A percentile compares a stretch with the other conserved stretches of the same genome.
phyloP scores from a whole-genome alignment of 2,888 invertebrate genomes.

The Habroteleia sp. region DNA sequence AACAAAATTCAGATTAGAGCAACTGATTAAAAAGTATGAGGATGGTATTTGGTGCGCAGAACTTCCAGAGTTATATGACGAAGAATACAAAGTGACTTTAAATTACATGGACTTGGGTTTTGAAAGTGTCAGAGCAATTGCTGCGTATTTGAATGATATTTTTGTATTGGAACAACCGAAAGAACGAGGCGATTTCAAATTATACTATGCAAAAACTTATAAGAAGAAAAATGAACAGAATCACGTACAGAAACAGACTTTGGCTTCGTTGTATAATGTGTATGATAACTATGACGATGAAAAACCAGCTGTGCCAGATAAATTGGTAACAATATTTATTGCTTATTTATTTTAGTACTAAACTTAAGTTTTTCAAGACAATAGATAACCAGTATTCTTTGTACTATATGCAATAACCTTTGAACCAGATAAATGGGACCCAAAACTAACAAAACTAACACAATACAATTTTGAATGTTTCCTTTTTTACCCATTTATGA shows the following conservation, averaged over 20 bases:
- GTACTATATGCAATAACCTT: too few species aligned
- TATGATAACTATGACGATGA: conserved; percentile 63
- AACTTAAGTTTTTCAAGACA: too few species aligned
- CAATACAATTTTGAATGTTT: too few species aligned
- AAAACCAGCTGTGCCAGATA: conserved; percentile 69
- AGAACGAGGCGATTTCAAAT: conserved; percentile 68
- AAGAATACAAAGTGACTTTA: conserved; percentile 70
- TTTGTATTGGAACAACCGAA: conserved; percentile 68
- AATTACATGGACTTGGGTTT: conserved; percentile 75
- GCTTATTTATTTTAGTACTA: too few species aligned
- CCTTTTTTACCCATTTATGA: too few species aligned
- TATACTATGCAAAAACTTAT: conserved; percentile 68
- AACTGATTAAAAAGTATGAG: conserved; percentile 72
- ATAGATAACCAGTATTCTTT: too few species aligned
- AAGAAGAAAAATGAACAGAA: conserved; percentile 23
- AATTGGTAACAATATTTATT: too few species aligned
- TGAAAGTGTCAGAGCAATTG: conserved; percentile 72
- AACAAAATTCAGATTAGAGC: conserved; percentile 65
- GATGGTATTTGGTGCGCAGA: conserved; percentile 77
- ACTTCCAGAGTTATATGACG: conserved; percentile 69
- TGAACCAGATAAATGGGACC: too few species aligned
- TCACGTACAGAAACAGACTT: conserved; percentile 35
- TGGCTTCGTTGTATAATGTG: conserved; percentile 67
- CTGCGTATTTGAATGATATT: conserved; percentile 72
- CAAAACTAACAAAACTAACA: too few species aligned